Evolutionary conservation across 2,113 vertebrate species (phyloP).

Genomic region (Nibea albiflora): DNA sequence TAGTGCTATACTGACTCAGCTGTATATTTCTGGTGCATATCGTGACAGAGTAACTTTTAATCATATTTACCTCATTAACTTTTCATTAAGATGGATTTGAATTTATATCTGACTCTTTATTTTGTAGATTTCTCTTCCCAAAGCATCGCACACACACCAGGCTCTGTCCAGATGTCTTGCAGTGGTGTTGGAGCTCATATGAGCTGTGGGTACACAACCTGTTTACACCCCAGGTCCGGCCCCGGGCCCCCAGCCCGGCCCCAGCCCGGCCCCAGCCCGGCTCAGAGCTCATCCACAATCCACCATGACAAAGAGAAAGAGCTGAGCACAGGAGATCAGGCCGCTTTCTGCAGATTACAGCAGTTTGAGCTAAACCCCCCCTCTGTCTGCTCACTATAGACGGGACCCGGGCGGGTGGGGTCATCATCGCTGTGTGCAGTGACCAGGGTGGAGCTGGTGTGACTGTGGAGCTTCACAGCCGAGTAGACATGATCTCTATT

Average conservation of each 20-base stretch:
- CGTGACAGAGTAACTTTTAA: neutral
- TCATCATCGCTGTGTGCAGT: conserved; percentile 55
- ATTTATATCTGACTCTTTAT: neutral
- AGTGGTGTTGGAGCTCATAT: conserved; percentile 8
- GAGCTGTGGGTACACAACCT: conserved; percentile 48
- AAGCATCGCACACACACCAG: neutral
- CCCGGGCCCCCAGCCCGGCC: conserved; percentile 45
- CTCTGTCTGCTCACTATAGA: conserved; percentile 80
- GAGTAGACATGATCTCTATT: conserved; percentile 35
- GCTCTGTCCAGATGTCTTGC: conserved; percentile 9
- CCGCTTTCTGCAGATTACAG: conserved; percentile 83
- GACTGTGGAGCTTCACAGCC: conserved; percentile 42
- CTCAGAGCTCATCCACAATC: conserved; percentile 77
- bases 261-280: conserved; percentile 48
- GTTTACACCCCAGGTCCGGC: conserved; percentile 61
- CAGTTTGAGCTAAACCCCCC: conserved; percentile 82
- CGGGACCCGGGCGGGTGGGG: conserved; percentile 60
- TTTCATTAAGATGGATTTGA: neutral
- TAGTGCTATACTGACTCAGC: no score
- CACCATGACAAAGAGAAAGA: conserved; percentile 83
- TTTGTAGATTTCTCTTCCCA: neutral
- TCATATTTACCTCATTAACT: neutral
- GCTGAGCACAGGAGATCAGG: conserved; percentile 81
- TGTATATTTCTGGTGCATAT: neutral
- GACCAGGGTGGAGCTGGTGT: conserved; percentile 36